Conservation (phyloP, 2,797 vertebrate genomes). For the Hemibagrus guttatus region DNA sequence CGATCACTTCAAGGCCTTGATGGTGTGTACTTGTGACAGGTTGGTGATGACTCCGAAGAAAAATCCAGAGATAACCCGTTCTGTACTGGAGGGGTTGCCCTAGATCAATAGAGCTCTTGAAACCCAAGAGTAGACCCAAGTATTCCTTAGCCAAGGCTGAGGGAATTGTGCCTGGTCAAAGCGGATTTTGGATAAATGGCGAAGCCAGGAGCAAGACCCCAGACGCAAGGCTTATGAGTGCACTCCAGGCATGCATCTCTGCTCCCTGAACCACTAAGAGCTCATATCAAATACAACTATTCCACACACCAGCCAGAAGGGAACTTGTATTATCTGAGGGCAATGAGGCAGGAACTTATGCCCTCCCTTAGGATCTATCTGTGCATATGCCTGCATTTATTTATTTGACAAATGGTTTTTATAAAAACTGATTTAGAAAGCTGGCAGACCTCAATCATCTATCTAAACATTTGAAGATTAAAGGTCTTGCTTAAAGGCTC, state of each 20-base stretch:
- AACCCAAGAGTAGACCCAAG: neutral
- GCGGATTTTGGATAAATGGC: constrained; percentile 1
- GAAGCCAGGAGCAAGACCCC: constrained; percentile 2
- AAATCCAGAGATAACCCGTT: neutral
- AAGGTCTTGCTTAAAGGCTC: neutral
- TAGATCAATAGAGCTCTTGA: neutral
- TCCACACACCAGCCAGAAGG: neutral
- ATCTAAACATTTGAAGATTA: neutral
- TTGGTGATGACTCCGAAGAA: neutral
- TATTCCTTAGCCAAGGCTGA: neutral
- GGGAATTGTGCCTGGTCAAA: neutral
- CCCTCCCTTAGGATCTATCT: neutral
- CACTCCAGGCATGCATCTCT: neutral
- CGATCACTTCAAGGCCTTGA: neutral
- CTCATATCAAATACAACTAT: neutral
- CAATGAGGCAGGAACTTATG: neutral
- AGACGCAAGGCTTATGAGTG: constrained; percentile 24
- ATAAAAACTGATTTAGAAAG: neutral
- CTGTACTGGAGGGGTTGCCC: neutral
- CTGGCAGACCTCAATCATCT: neutral
- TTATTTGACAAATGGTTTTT: neutral
- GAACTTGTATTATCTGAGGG: neutral
- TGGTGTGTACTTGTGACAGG: neutral
- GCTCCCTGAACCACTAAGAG: constrained; percentile 6
- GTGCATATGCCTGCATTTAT: neutral